Conservation (phyloP, 2,797 vertebrate species). For the Coranthus polyacanthus region DNA sequence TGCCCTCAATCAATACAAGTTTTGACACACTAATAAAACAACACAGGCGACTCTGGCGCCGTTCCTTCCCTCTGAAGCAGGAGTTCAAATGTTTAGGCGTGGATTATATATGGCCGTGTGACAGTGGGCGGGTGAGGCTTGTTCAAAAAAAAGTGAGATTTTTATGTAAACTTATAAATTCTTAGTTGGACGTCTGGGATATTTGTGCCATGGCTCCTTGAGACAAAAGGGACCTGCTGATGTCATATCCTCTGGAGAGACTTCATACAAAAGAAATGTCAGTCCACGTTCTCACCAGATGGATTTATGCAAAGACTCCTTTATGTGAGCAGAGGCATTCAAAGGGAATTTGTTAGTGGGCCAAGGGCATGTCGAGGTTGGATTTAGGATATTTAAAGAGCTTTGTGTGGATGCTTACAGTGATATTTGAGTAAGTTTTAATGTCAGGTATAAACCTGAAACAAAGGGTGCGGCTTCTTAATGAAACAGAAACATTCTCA, state of each 20-base stretch:
- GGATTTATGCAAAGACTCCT: constrained; percentile 55
- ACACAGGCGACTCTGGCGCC: constrained; percentile 51
- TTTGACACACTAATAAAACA: constrained; percentile 76
- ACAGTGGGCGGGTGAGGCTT: constrained; percentile 54
- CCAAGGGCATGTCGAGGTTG: constrained; percentile 28
- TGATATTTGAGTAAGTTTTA: constrained; percentile 22
- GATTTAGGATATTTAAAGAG: constrained; percentile 53
- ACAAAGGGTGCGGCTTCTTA: constrained; percentile 14
- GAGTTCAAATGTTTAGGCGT: constrained; percentile 69
- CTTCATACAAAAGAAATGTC: constrained; percentile 64
- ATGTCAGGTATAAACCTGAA: constrained; percentile 22
- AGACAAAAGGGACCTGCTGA: constrained; percentile 65
- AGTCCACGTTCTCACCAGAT: constrained; percentile 39
- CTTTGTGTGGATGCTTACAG: constrained; percentile 17
- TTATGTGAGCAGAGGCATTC: constrained; percentile 36
- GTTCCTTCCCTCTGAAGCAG: constrained; percentile 53
- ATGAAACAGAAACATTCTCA: background rate
- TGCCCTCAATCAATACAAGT: constrained; percentile 60
- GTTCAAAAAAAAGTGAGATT: constrained; percentile 49
- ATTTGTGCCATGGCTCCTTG: constrained; percentile 17
- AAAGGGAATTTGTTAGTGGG: constrained; percentile 27
- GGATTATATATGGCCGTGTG: constrained; percentile 58
- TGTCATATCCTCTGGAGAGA: constrained; percentile 71
- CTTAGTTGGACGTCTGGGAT: constrained; percentile 39
- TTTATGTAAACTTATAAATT: constrained; percentile 72